A percentile compares a stretch with the other conserved stretches of the same genome.
These are phyloP conservation scores for Sinodicranocentrus sp. DNA, from an alignment of 2,888 invertebrate species.

Conservation along the genomic window DNA sequence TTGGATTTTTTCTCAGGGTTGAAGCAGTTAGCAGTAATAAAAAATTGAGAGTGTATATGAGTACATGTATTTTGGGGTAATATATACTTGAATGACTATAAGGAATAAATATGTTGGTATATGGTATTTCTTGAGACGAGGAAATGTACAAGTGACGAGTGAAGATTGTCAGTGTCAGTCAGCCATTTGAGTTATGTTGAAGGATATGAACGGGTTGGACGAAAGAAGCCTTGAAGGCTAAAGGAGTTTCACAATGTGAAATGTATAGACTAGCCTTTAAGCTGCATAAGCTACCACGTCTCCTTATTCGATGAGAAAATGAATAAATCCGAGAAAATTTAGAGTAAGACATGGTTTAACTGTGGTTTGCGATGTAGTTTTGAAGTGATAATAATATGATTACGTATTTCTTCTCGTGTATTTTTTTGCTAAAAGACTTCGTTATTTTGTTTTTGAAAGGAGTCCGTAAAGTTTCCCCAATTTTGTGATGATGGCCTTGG, in stretches of 20 bases:
- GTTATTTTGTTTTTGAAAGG: too few relatives aligned
- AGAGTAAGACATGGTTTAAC: background rate
- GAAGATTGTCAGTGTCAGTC: constrained; percentile 53
- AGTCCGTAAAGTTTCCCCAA: background rate
- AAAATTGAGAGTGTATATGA: background rate
- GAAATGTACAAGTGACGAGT: constrained; percentile 41
- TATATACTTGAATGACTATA: too few relatives aligned
- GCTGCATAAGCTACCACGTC: background rate
- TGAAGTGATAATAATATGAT: background rate
- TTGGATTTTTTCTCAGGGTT: background rate
- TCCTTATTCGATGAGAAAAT: background rate
- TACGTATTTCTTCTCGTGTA: background rate
- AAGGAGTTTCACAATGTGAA: background rate
- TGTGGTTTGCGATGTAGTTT: background rate
- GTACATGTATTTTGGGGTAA: too few relatives aligned
- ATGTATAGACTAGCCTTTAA: background rate
- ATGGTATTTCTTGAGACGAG: constrained; percentile 19
- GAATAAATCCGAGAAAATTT: background rate
- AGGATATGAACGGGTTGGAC: constrained; percentile 23
- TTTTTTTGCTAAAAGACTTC: too few relatives aligned
- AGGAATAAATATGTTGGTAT: background rate
- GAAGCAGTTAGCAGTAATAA: background rate
- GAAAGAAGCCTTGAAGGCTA: background rate
- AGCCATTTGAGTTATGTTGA: constrained; percentile 42
- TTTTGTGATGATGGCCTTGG: constrained; percentile 4